Conservation (phyloP, 2,797 vertebrate species). For the Poeciliopsis gracilis region DNA sequence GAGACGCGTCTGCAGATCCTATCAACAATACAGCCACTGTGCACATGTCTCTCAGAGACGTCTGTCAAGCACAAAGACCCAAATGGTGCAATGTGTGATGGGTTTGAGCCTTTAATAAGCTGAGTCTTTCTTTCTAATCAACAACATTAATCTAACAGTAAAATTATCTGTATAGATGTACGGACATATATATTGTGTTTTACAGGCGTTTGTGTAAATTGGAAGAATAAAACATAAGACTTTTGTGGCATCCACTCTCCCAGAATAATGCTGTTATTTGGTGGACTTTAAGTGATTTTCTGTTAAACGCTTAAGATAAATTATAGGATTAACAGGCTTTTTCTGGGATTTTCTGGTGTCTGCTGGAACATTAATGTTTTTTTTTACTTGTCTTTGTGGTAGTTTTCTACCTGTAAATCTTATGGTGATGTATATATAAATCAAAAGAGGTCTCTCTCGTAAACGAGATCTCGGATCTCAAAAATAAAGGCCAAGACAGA, state of each 20-base stretch:
- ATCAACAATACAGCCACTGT: slow-evolving; percentile 69
- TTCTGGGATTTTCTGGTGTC: not conserved
- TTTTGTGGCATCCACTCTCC: not conserved
- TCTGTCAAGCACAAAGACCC: slow-evolving; percentile 27
- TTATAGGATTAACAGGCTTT: not conserved
- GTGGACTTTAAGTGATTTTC: not conserved
- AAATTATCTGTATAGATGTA: not conserved
- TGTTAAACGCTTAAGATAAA: not conserved
- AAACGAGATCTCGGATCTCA: no score
- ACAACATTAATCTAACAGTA: not conserved
- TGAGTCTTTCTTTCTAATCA: not conserved
- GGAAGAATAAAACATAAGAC: not conserved
- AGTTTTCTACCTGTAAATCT: not conserved
- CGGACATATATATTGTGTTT: not conserved
- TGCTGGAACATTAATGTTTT: not conserved
- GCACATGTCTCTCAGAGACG: slow-evolving; percentile 33
- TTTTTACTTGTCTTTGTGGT: not conserved
- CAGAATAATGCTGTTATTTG: not conserved
- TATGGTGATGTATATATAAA: not conserved
- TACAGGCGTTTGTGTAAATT: not conserved
- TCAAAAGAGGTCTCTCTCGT: no score
- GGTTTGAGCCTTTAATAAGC: no score
- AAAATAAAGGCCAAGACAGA: no score
- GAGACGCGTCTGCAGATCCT: slow-evolving; percentile 50
- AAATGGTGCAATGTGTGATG: slow-evolving; percentile 12